Evolutionary conservation across 2,113 vertebrate species (phyloP), one percentile per base, ranked within the genome.

Genomic region (Monopterus albus): DNA sequence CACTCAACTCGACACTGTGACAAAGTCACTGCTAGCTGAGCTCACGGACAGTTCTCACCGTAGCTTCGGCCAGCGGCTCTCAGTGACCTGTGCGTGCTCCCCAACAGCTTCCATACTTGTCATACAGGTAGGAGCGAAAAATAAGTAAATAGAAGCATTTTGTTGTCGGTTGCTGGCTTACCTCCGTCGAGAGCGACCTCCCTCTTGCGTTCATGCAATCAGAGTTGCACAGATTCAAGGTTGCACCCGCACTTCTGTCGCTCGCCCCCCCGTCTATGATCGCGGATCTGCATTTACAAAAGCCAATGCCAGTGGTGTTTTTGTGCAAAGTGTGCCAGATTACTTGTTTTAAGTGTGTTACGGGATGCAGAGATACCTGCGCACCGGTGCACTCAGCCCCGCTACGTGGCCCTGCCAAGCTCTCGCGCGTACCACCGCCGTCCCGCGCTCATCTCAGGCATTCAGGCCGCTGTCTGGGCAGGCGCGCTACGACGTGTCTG

Each of bases 401-500:
- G 88, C 91, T 92, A 92, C 93, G 92, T 94, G 92, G 92, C 92
- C 88, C 86, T 65, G 87, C 83, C 82, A 72, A 81, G 78, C 86
- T 90, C 81, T 89, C 78, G 85, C 86, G 87, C 87, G 79, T 74
- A 59, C 85, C 84, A 62, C 75, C 49, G 75, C 35, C 80, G 87
- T 90, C 87, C 88, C 88, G 88, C 90, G 91, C 87, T 90, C 90
- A 87, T 84, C 61, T 59, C 40, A 73, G 73, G 74, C 78, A 65
- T 63, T 31, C 81, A 81, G 88, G 88, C 89, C 83, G 86, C 86
- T 72, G 89, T 87, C 87, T 91, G 84, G 68, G 81, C 77, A 76
- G 80, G 87, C 92, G 87, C 89, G 83, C 88, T 45, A 65, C 68
- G 2, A 72, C 77, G 77, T 71, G 85, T 87, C 88, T 85, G 66